phyloP scores from a whole-genome alignment of 2,888 invertebrate genomes.

The Prenolepis imparis region DNA sequence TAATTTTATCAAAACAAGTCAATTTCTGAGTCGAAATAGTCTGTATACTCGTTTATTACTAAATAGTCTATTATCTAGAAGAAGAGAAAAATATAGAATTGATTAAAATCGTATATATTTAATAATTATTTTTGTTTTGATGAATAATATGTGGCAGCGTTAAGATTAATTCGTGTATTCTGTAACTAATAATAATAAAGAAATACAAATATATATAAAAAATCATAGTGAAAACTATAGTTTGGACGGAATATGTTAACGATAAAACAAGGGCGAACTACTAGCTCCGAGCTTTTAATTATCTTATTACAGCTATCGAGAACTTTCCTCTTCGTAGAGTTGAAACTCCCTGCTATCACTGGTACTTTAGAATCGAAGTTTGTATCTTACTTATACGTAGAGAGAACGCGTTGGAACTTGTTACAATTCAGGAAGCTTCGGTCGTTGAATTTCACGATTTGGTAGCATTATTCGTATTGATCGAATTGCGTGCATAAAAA shows the following conservation, averaged over 20 bases:
- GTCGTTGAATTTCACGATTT: conserved; percentile 51
- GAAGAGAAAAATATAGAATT: background rate
- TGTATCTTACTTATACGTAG: conserved; percentile 51
- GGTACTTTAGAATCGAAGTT: conserved; percentile 50
- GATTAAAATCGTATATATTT: background rate
- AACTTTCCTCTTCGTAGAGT: conserved; percentile 52
- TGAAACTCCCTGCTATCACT: conserved; percentile 52
- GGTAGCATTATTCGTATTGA: background rate
- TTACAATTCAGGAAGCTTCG: conserved; percentile 48
- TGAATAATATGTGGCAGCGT: background rate
- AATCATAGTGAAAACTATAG: conserved; percentile 4
- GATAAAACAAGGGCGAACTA: conserved; percentile 11
- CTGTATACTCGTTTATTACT: background rate
- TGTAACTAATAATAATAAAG: background rate
- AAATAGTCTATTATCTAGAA: background rate
- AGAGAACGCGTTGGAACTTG: conserved; percentile 45
- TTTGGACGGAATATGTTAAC: conserved; percentile 17
- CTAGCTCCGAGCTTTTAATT: conserved; percentile 45
- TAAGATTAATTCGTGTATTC: background rate
- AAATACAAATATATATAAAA: background rate
- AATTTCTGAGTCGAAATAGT: background rate
- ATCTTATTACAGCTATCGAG: conserved; percentile 56
- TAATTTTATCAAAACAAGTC: background rate
- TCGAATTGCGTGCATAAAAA: conserved; percentile 22
- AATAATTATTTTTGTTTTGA: background rate